Conservation (phyloP, 2,113 vertebrate genomes). For the Bombycilla garrulus region DNA sequence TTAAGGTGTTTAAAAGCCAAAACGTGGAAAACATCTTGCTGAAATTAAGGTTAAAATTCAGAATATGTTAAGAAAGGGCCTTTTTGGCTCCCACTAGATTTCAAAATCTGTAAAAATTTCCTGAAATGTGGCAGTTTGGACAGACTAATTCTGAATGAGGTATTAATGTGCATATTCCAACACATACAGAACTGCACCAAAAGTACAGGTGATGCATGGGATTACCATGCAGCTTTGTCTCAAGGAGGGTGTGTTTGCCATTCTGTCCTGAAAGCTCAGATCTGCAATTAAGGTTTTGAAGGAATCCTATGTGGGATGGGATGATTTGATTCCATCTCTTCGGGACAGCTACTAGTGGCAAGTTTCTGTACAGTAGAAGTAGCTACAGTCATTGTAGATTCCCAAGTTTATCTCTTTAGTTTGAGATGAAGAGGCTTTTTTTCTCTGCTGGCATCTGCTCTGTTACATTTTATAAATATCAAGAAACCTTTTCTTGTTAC, state of each 20-base stretch:
- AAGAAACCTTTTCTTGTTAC: conserved; percentile 53
- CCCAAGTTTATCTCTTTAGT: background rate
- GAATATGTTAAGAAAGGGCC: background rate
- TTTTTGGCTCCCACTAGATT: background rate
- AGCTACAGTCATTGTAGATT: background rate
- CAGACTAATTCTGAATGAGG: background rate
- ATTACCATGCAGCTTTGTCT: background rate
- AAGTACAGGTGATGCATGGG: background rate
- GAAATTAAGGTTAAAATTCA: background rate
- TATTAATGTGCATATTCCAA: background rate
- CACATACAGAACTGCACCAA: fast-evolving
- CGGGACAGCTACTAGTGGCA: background rate
- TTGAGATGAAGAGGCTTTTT: background rate
- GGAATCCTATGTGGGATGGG: background rate
- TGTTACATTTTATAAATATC: conserved; percentile 47
- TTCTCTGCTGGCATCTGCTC: conserved; percentile 9
- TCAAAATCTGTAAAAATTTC: background rate
- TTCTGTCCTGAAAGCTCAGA: background rate
- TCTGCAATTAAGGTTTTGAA: background rate
- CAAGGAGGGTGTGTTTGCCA: background rate
- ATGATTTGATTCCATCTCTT: background rate
- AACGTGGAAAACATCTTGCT: background rate
- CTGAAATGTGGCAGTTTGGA: background rate
- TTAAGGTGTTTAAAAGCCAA: background rate
- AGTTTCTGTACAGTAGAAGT: background rate